These are phyloP conservation scores for Hestina assimilis DNA, from an alignment of 1,140 invertebrate species.

Conservation along the genomic window DNA sequence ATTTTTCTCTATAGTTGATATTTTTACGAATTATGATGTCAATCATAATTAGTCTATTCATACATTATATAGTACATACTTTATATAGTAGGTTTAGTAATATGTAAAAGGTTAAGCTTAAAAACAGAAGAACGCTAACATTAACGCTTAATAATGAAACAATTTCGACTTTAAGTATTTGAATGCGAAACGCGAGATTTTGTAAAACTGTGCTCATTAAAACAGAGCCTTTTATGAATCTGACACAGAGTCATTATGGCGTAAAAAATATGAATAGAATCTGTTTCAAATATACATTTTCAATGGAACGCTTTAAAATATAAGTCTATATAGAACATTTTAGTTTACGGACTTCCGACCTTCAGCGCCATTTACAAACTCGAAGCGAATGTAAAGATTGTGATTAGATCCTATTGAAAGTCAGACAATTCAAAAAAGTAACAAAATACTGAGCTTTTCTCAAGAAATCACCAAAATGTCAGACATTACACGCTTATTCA, in stretches of 20 bases:
- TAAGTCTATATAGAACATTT: not conserved
- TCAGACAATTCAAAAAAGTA: too few species aligned
- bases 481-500: too few species aligned
- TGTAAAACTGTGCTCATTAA: conserved; percentile 9
- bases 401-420: too few species aligned
- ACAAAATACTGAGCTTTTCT: too few species aligned
- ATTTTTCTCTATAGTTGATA: too few species aligned
- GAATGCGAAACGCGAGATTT: not conserved
- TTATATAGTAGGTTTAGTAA: too few species aligned
- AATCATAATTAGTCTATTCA: not conserved
- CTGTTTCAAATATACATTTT: conserved; percentile 4
- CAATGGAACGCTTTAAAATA: conserved; percentile 1
- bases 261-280: conserved; percentile 13
- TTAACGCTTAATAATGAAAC: not conserved
- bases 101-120: too few species aligned
- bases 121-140: too few species aligned
- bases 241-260: conserved; percentile 20
- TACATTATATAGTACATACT: too few species aligned
- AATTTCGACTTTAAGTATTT: not conserved
- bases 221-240: conserved; percentile 8
- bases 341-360: too few species aligned
- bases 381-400: not conserved
- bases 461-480: too few species aligned
- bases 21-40: not conserved
- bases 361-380: too few species aligned